Base-by-base conservation (phyloP, 2,888 invertebrate species). In the Adela reaumurella region DNA sequence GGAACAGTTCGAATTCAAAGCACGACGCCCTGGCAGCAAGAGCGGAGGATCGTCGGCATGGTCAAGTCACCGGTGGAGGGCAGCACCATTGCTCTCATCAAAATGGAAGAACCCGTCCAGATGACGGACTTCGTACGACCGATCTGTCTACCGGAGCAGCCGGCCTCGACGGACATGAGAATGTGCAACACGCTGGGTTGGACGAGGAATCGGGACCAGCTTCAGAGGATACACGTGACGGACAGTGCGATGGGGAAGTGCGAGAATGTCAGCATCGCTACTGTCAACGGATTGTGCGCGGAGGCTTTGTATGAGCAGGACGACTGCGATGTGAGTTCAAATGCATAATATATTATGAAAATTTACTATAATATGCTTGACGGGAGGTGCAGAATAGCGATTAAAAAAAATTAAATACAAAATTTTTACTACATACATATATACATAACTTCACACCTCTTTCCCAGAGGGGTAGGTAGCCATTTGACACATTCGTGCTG, bases 41-140 rank as follows among this genome's bases (percentile, higher is more conserved):
- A 93, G 56, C 80, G 90, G 46, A 81, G 90, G 49, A 88, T 92
- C 47, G 84, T 93, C 3, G 92, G 93, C 24, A 90, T 94, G 88
- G 87, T 92, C 16, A 91, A 92, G 57, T 92, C 92, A 1, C 94
- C 93, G 0, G 91, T 94, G 0, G 93, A 93, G 67, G 94, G 94
- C 18, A 93, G 92, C 57, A 90, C 90, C 53, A 82, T 92, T 4
- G 92, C 92, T 0, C 68, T 94, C 49, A 83, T 93, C 43, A 88
- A 92, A 54, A 71, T 94, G 41, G 91, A 92, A 45, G 85, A 88
- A 50, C 83, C 90, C 0, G 82, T 92, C 0, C 76, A 77, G 50
- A 84, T 87, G 61, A 90, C 90, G 0, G 93, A 94, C 68, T 92
- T 92, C 61, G 87, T 94, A 2, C 82, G 93, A 20, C 92, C 93